A percentile compares a stretch with the other conserved stretches of the same genome.
These are phyloP conservation scores for Microplitis demolitor DNA, from an alignment of 1,140 invertebrate species.

Conservation along the genomic window DNA sequence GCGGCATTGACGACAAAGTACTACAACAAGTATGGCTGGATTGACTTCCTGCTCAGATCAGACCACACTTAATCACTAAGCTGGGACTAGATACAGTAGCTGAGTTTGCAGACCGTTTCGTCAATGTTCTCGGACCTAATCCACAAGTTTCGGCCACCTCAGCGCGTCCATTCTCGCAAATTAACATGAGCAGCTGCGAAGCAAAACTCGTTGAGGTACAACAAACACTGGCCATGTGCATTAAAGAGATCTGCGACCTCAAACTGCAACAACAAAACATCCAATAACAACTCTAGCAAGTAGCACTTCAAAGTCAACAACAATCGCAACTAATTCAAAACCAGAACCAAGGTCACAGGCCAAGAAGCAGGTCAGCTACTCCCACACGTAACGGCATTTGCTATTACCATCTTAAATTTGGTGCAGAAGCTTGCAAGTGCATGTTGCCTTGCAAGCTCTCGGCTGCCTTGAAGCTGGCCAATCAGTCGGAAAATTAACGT, in stretches of 20 bases:
- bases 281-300: not conserved
- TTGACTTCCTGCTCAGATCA: slow-evolving; percentile 26
- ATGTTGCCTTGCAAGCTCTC: too few relatives aligned
- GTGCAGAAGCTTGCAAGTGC: too few relatives aligned
- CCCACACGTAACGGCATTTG: too few relatives aligned
- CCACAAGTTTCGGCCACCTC: not conserved
- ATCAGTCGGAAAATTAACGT: not conserved
- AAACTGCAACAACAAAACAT: not conserved
- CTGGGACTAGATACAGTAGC: not conserved
- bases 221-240: not conserved
- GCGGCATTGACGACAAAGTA: slow-evolving; percentile 21
- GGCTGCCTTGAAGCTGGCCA: too few relatives aligned
- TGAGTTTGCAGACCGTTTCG: slow-evolving; percentile 15
- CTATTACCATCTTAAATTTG: too few relatives aligned
- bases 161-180: too few relatives aligned
- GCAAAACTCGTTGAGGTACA: not conserved
- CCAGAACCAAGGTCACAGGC: too few relatives aligned
- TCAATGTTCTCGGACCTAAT: not conserved
- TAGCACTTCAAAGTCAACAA: too few relatives aligned
- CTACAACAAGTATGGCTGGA: slow-evolving; percentile 31
- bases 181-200: too few relatives aligned
- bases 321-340: not conserved
- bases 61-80: not conserved
- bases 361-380: too few relatives aligned
- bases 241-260: not conserved